A percentile compares a stretch with the other conserved stretches of the same genome.
Conservation (phyloP, 2,113 vertebrate species). For the Gallinago paraguaiae region DNA sequence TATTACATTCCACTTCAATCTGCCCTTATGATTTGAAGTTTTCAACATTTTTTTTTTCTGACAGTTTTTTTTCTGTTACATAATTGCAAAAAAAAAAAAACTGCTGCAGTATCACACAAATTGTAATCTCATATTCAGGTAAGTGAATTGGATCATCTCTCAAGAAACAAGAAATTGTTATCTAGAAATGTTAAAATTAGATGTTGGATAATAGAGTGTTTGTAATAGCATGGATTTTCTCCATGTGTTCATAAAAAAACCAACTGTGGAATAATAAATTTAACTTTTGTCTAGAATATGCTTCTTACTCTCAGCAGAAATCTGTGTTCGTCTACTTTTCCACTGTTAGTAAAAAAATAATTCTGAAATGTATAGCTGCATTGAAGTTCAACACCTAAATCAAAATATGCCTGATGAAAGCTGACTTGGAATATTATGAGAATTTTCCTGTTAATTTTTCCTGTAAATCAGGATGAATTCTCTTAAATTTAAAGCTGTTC, state of each 20-base stretch:
- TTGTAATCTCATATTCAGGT: neutral
- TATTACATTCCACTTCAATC: neutral
- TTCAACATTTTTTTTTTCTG: neutral
- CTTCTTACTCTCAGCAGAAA: neutral
- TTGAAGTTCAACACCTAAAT: neutral
- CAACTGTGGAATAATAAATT: neutral
- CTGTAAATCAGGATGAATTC: neutral
- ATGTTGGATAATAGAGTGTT: neutral
- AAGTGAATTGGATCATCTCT: neutral
- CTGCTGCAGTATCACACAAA: accelerated
- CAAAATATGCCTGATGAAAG: neutral
- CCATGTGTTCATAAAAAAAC: neutral
- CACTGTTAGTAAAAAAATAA: neutral
- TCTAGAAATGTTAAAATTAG: neutral
- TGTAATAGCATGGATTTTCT: neutral
- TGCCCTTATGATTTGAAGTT: neutral
- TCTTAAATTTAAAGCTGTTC: neutral
- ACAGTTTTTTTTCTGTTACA: neutral
- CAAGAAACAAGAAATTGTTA: neutral
- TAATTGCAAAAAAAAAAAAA: neutral
- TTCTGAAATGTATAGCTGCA: neutral
- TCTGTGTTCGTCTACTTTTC: neutral
- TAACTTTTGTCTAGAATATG: neutral
- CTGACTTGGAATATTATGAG: neutral
- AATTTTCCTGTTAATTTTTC: neutral